Base-by-base conservation (phyloP, 2,888 invertebrate genomes). In the Scaptomyza polygonia region DNA sequence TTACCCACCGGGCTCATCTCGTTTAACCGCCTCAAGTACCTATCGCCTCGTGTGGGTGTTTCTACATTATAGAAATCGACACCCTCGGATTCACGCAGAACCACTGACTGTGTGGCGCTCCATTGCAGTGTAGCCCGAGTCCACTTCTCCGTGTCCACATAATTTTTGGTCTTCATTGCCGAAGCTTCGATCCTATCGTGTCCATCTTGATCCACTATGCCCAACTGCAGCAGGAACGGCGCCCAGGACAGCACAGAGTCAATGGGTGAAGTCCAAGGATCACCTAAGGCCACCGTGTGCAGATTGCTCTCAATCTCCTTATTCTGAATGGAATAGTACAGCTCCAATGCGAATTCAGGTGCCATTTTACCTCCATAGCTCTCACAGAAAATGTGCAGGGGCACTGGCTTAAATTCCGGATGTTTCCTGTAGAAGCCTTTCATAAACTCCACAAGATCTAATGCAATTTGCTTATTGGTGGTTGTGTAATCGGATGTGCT, bases 361-460 rank as follows among this genome's bases (percentile, higher is more conserved):
- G 96, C 95, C 97, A 97, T 97, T 92, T 98, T 98, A 1, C 97
- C 98, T 16, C 98, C 98, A 90, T 98, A 98, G 0, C 97, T 97
- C 91, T 98, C 97, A 25, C 95, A 96, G 86, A 96, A 96, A 67
- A 98, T 96, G 89, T 97, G 97, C 34, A 97, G 92, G 0, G 97
- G 96, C 0, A 95, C 93, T 9, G 92, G 92, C 89, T 94, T 93
- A 87, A 97, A 97, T 82, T 95, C 94, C 0, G 96, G 94, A 86
- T 95, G 92, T 12, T 92, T 89, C 14, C 92, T 84, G 77, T 96
- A 94, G 90, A 98, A 96, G 6, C 93, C 93, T 85, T 93, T 93
- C 92, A 97, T 93, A 39, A 96, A 93, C 53, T 93, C 93, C 1
- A 97, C 93, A 76, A 98, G 94, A 91, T 98, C 98, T 34, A 91